Conservation (phyloP, 2,888 invertebrate genomes). For the Pterostichus madidus region DNA sequence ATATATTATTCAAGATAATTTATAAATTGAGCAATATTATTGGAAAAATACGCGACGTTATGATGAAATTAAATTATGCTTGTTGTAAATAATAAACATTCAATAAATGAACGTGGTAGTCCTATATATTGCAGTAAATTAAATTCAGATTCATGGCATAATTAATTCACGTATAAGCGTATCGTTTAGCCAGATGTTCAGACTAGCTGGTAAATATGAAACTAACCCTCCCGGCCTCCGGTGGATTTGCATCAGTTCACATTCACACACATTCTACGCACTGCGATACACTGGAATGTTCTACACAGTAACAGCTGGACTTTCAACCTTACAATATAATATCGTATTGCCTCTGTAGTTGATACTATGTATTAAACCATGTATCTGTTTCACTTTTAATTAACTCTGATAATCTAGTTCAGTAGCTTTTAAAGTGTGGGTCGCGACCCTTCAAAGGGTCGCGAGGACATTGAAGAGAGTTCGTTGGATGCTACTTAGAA, state of each 20-base stretch:
- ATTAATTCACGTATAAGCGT: constrained; percentile 36
- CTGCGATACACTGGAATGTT: neutral
- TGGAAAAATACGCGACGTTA: too few relatives aligned
- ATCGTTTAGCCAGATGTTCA: constrained; percentile 48
- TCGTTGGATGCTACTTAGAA: too few relatives aligned
- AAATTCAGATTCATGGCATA: constrained; percentile 20
- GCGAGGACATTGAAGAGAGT: too few relatives aligned
- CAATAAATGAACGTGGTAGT: neutral
- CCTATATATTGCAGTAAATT: neutral
- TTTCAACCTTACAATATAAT: neutral
- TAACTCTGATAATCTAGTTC: too few relatives aligned
- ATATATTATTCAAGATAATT: too few relatives aligned
- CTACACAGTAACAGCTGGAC: constrained; percentile 21
- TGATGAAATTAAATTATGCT: too few relatives aligned
- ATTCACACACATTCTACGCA: constrained; percentile 21
- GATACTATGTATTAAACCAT: too few relatives aligned
- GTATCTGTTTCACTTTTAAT: too few relatives aligned
- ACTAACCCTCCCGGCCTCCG: neutral
- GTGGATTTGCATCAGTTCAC: constrained; percentile 30
- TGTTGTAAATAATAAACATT: neutral
- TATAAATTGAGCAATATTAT: too few relatives aligned
- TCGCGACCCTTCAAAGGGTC: too few relatives aligned
- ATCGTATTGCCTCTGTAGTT: neutral
- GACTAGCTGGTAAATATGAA: neutral
- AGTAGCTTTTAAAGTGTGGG: too few relatives aligned